phyloP scores from a whole-genome alignment of 2,888 invertebrate genomes.

The Hesperia comma region DNA sequence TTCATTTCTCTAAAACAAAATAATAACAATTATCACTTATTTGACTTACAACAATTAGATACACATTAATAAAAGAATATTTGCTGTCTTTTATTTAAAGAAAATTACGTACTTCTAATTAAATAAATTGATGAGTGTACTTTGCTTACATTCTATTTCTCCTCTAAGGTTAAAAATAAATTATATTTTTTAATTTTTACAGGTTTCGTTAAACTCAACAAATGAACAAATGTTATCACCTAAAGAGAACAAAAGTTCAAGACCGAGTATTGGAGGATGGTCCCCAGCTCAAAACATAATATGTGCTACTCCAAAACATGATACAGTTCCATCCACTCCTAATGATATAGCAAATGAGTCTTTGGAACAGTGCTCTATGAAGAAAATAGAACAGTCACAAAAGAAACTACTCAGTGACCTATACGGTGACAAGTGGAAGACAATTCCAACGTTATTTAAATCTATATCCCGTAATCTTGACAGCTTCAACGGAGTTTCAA shows the following conservation, averaged over 20 bases:
- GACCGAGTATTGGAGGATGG: slow-evolving; percentile 71
- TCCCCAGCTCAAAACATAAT: slow-evolving; percentile 73
- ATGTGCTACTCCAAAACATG: slow-evolving; percentile 65
- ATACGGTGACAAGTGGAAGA: slow-evolving; percentile 83
- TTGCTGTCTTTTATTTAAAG: too few relatives aligned
- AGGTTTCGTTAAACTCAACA: slow-evolving; percentile 69
- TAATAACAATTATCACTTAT: too few relatives aligned
- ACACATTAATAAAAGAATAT: too few relatives aligned
- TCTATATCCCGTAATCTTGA: slow-evolving; percentile 57
- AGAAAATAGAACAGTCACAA: slow-evolving; percentile 70
- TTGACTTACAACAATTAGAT: too few relatives aligned
- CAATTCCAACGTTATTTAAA: slow-evolving; percentile 74
- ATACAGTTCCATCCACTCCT: slow-evolving; percentile 66
- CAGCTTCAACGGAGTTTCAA: slow-evolving; percentile 59
- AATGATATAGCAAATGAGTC: slow-evolving; percentile 71
- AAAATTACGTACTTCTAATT: too few relatives aligned
- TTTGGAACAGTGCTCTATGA: slow-evolving; percentile 67
- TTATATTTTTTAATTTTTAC: slow-evolving; percentile 17
- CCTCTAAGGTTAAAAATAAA: too few relatives aligned
- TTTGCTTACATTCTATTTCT: too few relatives aligned
- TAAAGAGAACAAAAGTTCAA: slow-evolving; percentile 44
- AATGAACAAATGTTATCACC: slow-evolving; percentile 50
- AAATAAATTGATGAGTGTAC: too few relatives aligned
- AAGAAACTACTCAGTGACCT: slow-evolving; percentile 76
- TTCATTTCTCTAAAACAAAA: too few relatives aligned